Base-by-base conservation (phyloP, 2,888 invertebrate genomes). In the Melieria omissa region DNA sequence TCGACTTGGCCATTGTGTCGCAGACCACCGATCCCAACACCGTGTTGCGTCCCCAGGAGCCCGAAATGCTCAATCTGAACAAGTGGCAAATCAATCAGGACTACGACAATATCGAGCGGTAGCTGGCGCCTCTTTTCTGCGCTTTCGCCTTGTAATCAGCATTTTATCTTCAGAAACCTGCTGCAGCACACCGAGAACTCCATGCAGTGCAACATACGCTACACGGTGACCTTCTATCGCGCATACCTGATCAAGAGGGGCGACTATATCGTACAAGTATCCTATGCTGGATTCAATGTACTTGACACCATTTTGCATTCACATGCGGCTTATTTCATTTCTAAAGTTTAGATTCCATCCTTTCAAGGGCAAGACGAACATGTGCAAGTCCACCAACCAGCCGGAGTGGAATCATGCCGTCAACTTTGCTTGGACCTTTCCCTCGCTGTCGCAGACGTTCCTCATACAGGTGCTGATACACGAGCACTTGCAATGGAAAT, bases 381-480 rank as follows among this genome's bases (percentile, higher is more conserved):
- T 90, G 6, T 89, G 89, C 77, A 90, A 89, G 77, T 89, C 89
- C n/a, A 90, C 89, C 0, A 88, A 87, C 70, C 88, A 89, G 49
- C 94, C 95, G 0, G 88, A 88, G 16, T 96, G 94, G 90, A 92
- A 93, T 81, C 93, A 96, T 84, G 91, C 91, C 82, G 88, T 96
- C 41, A 90, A 91, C 1, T 92, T 96, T 81, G 90, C 90, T 2
- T 95, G 95, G 86, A 90, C 93, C 88, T 96, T 94, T 85, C 96
- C 96, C 0, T 93, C 95, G 1, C 86, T 94, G 62, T 92, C 92
- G 76, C 92, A 94, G 78, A 88, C 92, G 0, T 89, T 96, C 54
- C 89, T 91, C 73, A 88, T 97, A 4, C 91, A 93, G 64, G 84
- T 93, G 0, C 87, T 88, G 73, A 79, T 84, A 0, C 83, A 85